phyloP scores from a whole-genome alignment of 2,888 invertebrate genomes.

The Dysmachus trigonus region DNA sequence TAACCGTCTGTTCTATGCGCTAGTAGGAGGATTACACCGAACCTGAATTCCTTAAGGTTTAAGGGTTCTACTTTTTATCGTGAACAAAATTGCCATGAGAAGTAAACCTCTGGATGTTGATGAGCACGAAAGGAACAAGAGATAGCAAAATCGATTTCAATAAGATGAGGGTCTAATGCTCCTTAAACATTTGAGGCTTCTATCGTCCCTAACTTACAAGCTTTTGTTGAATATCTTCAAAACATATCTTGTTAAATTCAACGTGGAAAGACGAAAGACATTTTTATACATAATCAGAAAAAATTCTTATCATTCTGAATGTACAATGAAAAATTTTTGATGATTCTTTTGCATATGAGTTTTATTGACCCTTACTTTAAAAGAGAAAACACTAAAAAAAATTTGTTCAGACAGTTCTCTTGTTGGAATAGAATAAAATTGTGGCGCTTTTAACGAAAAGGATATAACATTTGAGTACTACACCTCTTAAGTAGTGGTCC shows the following conservation, averaged over 20 bases:
- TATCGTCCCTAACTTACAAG: not conserved
- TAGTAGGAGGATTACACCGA: not conserved
- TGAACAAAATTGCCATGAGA: not conserved
- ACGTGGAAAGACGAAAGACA: not conserved
- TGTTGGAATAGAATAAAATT: not conserved
- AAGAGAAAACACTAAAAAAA: not conserved
- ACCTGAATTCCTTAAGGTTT: not conserved
- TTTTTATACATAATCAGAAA: not conserved
- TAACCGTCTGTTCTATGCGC: not conserved
- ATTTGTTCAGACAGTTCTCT: not conserved
- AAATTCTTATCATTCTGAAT: not conserved
- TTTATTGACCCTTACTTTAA: not conserved
- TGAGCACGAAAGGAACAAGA: not conserved
- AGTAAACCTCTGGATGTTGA: not conserved
- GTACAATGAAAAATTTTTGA: not conserved
- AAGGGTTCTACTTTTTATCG: not conserved
- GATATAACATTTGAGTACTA: not conserved
- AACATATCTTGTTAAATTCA: not conserved
- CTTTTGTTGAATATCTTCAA: not conserved
- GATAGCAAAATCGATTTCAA: slow-evolving; percentile 9
- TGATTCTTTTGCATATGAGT: not conserved
- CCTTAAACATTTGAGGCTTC: not conserved
- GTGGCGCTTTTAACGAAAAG: not conserved
- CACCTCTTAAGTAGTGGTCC: not conserved
- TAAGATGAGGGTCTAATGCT: slow-evolving; percentile 8